Percentiles rank a stretch among this genome's conserved stretches.
Evolutionary conservation across 1,140 invertebrate species (phyloP).

Genomic region (Lepidurus arcticus): DNA sequence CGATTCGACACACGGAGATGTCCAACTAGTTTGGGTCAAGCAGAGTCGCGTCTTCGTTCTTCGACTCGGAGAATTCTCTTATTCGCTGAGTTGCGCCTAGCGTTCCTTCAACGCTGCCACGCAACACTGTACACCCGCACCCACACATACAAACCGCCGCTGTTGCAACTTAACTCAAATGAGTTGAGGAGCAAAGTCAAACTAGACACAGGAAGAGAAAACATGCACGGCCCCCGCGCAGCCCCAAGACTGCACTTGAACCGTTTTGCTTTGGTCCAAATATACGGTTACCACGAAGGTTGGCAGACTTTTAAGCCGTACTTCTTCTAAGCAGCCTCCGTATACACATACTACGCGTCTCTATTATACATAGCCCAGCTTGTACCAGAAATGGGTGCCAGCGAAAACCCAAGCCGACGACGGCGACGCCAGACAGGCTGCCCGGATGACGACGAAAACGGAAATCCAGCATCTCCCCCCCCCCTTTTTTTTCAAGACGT

Average conservation of each 20-base stretch:
- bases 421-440: slow-evolving; percentile 13
- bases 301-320: not conserved
- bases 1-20: not conserved
- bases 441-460: slow-evolving; percentile 15
- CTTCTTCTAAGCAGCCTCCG: slow-evolving; percentile 2
- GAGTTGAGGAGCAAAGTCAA: not conserved
- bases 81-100: not conserved
- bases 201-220: not conserved
- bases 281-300: not conserved
- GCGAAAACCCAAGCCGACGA: not conserved
- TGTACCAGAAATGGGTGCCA: slow-evolving; percentile 1
- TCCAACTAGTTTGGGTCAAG: not conserved
- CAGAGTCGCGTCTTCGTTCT: not conserved
- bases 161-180: not conserved
- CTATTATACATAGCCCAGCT: not conserved
- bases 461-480: slow-evolving; percentile 3
- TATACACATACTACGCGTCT: slow-evolving; percentile 1
- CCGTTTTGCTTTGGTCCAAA: slow-evolving; percentile 10
- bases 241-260: not conserved
- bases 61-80: slow-evolving; percentile 7
- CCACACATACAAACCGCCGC: not conserved
- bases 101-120: slow-evolving; percentile 17
- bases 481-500: not conserved
- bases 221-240: not conserved
- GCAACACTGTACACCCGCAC: not conserved